These are phyloP conservation scores for Labroides dimidiatus DNA, from an alignment of 2,797 vertebrate genomes.

Conservation along the genomic window DNA sequence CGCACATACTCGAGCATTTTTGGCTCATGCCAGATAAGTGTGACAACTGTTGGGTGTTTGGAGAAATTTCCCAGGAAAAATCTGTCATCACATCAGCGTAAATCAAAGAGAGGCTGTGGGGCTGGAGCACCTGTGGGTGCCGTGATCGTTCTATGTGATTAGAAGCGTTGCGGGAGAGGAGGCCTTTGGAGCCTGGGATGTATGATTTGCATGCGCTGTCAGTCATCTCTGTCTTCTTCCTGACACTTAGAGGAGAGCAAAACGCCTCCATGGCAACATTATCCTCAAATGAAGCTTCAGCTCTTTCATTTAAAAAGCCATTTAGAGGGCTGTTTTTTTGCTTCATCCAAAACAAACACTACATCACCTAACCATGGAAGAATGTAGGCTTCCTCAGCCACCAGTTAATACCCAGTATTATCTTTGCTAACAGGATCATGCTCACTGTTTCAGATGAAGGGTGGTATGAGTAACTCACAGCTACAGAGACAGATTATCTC, in stretches of 20 bases:
- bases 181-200: slow-evolving; percentile 58
- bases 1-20: slow-evolving; percentile 31
- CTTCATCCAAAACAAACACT: slow-evolving; percentile 48
- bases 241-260: slow-evolving; percentile 56
- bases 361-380: slow-evolving; percentile 28
- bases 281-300: slow-evolving; percentile 26
- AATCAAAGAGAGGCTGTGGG: slow-evolving; percentile 62
- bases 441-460: slow-evolving; percentile 65
- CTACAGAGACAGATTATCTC: slow-evolving; percentile 68
- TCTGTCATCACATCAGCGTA: slow-evolving; percentile 61
- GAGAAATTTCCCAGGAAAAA: slow-evolving; percentile 70
- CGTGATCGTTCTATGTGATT: slow-evolving; percentile 68
- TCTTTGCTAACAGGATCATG: slow-evolving; percentile 74
- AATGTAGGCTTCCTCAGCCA: slow-evolving; percentile 42
- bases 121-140: slow-evolving; percentile 73
- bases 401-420: slow-evolving; percentile 59
- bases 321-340: slow-evolving; percentile 29
- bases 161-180: slow-evolving; percentile 58
- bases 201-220: slow-evolving; percentile 76
- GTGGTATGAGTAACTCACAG: slow-evolving; percentile 68
- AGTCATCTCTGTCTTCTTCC: slow-evolving; percentile 65
- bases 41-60: slow-evolving; percentile 72
- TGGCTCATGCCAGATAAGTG: slow-evolving; percentile 63
- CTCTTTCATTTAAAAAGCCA: slow-evolving; percentile 13
- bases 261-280: slow-evolving; percentile 57